Conservation (phyloP, 2,113 vertebrate species). For the Hippocampus mohnikei region DNA sequence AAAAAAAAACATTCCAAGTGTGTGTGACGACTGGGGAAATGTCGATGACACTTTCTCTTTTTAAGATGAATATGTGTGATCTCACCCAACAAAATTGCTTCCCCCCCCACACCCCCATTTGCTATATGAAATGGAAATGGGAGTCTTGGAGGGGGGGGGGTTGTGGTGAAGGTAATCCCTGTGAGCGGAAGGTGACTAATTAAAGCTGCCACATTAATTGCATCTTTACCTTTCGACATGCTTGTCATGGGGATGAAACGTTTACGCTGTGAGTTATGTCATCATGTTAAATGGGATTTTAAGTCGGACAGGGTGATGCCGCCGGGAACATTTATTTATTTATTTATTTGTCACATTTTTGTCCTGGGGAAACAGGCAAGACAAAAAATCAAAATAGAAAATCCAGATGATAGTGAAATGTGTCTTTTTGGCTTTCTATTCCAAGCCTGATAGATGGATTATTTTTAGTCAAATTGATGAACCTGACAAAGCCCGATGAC, state of each 20-base stretch:
- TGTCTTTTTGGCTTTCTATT: too few species aligned
- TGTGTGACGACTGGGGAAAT: constrained; percentile 9
- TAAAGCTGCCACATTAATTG: constrained; percentile 8
- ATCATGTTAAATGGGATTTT: neutral
- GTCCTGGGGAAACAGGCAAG: too few species aligned
- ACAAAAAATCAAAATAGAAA: too few species aligned
- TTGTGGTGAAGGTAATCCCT: constrained; percentile 22
- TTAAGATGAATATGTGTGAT: constrained; percentile 28
- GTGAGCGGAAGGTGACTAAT: neutral
- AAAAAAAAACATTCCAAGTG: neutral
- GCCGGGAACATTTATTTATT: neutral
- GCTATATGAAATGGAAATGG: constrained; percentile 17
- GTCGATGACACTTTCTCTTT: constrained; percentile 4
- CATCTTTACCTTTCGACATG: neutral
- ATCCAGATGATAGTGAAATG: too few species aligned
- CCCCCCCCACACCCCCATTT: neutral
- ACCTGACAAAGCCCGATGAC: too few species aligned
- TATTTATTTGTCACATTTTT: too few species aligned
- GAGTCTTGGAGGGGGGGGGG: constrained; percentile 7
- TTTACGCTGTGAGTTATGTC: neutral
- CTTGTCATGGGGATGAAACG: neutral
- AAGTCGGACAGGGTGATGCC: neutral
- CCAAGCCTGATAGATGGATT: too few species aligned
- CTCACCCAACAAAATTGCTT: constrained; percentile 25
- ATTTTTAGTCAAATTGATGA: too few species aligned